Evolutionary conservation across 2,797 vertebrate species (phyloP).

Genomic region (Lagorchestes hirsutus): DNA sequence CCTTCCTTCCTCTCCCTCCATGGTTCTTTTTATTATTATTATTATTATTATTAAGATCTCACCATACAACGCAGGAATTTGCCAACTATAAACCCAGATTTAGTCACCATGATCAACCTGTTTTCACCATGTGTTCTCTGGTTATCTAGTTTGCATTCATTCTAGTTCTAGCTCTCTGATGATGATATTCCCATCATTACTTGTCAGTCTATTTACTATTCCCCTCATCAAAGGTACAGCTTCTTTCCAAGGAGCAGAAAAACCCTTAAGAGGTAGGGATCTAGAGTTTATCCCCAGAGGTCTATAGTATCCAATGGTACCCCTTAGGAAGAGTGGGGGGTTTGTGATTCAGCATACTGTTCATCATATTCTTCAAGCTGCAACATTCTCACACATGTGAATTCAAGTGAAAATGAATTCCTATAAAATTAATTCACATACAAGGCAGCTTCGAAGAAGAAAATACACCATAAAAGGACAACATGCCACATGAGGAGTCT

Average conservation of each 20-base stretch:
- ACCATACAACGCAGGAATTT: not conserved
- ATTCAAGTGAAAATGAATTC: not conserved
- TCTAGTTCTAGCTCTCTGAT: not conserved
- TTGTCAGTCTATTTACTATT: not conserved
- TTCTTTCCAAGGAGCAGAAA: not conserved
- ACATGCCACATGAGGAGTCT: not conserved
- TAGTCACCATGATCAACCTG: not conserved
- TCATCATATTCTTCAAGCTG: not conserved
- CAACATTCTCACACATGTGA: not conserved
- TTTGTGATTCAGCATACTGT: not conserved
- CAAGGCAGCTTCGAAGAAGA: not conserved
- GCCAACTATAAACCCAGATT: not conserved
- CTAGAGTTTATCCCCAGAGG: not conserved
- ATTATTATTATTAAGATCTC: no score
- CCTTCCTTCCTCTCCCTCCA: accelerated
- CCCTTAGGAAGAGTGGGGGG: not conserved
- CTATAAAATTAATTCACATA: not conserved
- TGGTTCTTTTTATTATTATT: no score
- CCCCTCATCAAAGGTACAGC: not conserved
- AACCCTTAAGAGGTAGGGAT: not conserved
- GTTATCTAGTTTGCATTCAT: not conserved
- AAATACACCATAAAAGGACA: not conserved
- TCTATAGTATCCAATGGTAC: not conserved
- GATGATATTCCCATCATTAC: not conserved
- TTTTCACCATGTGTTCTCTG: not conserved